Conservation (phyloP, 2,888 invertebrate genomes). For the Embidobia sp. region DNA sequence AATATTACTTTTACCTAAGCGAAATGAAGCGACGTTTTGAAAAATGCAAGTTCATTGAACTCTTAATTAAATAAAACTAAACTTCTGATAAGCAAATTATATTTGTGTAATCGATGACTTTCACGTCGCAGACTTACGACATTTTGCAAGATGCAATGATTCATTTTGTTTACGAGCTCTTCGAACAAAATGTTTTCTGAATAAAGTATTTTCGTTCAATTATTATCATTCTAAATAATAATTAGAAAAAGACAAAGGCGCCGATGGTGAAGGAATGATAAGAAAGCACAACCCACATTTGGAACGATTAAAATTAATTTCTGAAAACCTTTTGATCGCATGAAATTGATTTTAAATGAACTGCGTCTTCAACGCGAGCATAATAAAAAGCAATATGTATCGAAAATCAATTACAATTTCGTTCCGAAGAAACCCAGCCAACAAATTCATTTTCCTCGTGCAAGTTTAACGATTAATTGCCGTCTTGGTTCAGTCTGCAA, state of each 20-base stretch:
- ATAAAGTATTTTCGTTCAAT: background rate
- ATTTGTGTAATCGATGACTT: conserved; percentile 15
- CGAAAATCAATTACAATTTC: conserved; percentile 25
- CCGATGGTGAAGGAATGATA: too few species aligned
- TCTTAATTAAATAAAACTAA: too few species aligned
- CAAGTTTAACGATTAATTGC: conserved; percentile 24
- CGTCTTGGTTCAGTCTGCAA: background rate
- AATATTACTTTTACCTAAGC: conserved; percentile 20
- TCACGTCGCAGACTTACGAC: too few species aligned
- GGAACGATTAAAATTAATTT: conserved; percentile 12
- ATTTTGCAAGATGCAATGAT: too few species aligned
- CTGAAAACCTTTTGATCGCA: background rate
- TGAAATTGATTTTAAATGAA: conserved; percentile 14
- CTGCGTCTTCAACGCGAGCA: background rate
- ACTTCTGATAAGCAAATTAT: too few species aligned
- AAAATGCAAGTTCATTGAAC: conserved; percentile 24
- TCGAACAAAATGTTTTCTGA: too few species aligned
- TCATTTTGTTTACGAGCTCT: too few species aligned
- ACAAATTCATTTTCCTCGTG: conserved; percentile 18
- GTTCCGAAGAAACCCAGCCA: conserved; percentile 7
- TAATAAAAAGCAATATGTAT: conserved; percentile 30
- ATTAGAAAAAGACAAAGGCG: too few species aligned
- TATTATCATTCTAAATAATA: too few species aligned
- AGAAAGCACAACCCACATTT: background rate
- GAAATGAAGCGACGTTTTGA: conserved; percentile 8